These are phyloP conservation scores for Poeciliopsis gracilis DNA, from an alignment of 2,797 vertebrate genomes.

Conservation along the genomic window DNA sequence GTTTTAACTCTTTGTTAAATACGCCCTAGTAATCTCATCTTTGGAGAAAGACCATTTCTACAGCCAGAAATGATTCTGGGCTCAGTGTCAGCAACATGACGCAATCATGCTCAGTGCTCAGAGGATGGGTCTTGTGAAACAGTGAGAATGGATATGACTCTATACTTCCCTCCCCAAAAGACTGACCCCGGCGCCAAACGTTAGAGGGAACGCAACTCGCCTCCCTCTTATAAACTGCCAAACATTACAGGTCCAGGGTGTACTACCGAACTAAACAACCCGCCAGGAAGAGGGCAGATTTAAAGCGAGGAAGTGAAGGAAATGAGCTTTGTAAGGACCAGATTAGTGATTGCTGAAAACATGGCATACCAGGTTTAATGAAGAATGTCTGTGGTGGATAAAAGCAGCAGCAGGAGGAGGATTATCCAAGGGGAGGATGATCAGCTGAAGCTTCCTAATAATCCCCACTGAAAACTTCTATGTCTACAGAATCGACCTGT, in stretches of 20 bases:
- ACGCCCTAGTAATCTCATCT: background rate
- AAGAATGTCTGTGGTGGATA: background rate
- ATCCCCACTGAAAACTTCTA: background rate
- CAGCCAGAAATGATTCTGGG: conserved; percentile 1
- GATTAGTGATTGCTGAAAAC: background rate
- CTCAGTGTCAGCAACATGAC: conserved; percentile 5
- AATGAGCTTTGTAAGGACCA: background rate
- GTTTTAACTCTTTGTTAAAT: background rate
- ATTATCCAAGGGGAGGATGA: background rate
- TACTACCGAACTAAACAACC: background rate
- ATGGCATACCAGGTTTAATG: conserved; percentile 4
- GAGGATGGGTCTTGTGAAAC: conserved; percentile 4
- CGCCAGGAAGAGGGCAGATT: background rate
- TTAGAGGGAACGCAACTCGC: background rate
- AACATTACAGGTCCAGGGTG: background rate
- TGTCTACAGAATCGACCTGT: background rate
- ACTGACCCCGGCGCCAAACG: background rate
- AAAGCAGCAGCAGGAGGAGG: background rate
- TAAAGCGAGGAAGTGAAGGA: background rate
- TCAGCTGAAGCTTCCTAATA: background rate
- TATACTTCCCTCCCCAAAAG: conserved; percentile 1
- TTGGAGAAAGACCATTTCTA: background rate
- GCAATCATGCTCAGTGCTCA: conserved; percentile 1
- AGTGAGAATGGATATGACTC: background rate
- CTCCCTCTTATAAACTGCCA: background rate